phyloP scores from a whole-genome alignment of 2,888 invertebrate genomes.

The Thera obeliscata region DNA sequence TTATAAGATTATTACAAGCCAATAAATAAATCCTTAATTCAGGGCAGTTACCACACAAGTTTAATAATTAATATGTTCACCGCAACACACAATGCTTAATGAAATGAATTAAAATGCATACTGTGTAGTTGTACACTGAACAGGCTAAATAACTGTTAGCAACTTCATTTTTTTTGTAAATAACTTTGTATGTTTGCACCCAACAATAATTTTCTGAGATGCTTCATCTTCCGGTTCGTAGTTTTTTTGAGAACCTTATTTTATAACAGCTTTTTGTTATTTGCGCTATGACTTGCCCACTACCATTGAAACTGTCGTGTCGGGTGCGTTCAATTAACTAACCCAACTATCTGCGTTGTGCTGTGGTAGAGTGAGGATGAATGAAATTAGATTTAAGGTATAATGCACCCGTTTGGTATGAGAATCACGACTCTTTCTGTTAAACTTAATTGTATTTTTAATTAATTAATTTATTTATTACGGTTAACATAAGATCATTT shows the following conservation, averaged over 20 bases:
- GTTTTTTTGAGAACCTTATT: too few relatives aligned
- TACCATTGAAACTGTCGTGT: too few relatives aligned
- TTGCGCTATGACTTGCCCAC: too few relatives aligned
- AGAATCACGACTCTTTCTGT: constrained; percentile 2
- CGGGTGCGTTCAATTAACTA: background rate
- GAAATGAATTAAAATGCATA: constrained; percentile 51
- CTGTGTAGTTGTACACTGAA: constrained; percentile 7
- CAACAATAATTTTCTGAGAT: too few relatives aligned
- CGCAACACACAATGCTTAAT: constrained; percentile 44
- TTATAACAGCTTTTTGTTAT: too few relatives aligned
- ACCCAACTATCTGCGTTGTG: background rate
- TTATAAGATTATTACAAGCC: background rate
- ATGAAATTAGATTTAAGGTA: constrained; percentile 22
- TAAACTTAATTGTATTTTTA: background rate
- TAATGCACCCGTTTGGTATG: constrained; percentile 24
- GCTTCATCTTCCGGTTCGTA: too few relatives aligned
- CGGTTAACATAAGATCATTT: too few relatives aligned
- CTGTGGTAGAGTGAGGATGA: constrained; percentile 20
- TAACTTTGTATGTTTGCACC: background rate
- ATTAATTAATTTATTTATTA: too few relatives aligned
- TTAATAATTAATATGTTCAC: constrained; percentile 51
- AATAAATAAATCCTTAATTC: constrained; percentile 9
- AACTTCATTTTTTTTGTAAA: background rate
- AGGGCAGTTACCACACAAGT: constrained; percentile 40
- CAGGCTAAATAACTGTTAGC: constrained; percentile 12